Evolutionary conservation across 2,888 invertebrate genomes (phyloP).

Genomic region (Antheraea yamamai): DNA sequence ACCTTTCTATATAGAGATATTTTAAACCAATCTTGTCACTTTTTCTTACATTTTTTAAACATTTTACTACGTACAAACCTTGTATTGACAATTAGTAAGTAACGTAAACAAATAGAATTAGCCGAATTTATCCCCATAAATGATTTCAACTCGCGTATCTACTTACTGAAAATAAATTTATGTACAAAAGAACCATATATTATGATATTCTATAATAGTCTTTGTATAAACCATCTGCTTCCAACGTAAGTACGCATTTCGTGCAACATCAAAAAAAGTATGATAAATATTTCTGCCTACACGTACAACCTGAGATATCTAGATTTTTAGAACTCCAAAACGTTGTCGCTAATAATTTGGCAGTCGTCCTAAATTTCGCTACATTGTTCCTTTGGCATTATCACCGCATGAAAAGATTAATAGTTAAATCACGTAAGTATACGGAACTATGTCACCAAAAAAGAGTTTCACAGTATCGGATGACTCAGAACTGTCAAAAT

Average conservation of each 20-base stretch:
- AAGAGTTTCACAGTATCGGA: neutral
- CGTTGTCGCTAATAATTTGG: slow-evolving; percentile 8
- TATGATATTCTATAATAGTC: too few species aligned
- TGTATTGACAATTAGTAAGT: too few species aligned
- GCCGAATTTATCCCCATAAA: too few species aligned
- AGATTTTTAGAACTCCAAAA: neutral
- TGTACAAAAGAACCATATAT: too few species aligned
- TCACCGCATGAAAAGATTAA: neutral
- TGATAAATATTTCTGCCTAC: neutral
- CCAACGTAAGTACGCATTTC: neutral
- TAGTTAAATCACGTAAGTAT: slow-evolving; percentile 1
- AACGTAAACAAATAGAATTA: too few species aligned
- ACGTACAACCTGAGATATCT: neutral
- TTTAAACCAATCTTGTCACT: too few species aligned
- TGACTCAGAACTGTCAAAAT: neutral
- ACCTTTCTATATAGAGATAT: too few species aligned
- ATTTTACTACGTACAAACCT: too few species aligned
- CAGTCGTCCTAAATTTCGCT: slow-evolving; percentile 2
- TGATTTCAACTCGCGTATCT: too few species aligned
- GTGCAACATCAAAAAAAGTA: neutral
- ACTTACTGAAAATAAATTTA: too few species aligned
- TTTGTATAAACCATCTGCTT: neutral
- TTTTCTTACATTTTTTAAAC: too few species aligned
- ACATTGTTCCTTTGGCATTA: neutral
- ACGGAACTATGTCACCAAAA: slow-evolving; percentile 14